Percentiles rank a stretch among this genome's conserved stretches.
phyloP scores from a whole-genome alignment of 2,797 vertebrate species.

The Lacerta viridis region DNA sequence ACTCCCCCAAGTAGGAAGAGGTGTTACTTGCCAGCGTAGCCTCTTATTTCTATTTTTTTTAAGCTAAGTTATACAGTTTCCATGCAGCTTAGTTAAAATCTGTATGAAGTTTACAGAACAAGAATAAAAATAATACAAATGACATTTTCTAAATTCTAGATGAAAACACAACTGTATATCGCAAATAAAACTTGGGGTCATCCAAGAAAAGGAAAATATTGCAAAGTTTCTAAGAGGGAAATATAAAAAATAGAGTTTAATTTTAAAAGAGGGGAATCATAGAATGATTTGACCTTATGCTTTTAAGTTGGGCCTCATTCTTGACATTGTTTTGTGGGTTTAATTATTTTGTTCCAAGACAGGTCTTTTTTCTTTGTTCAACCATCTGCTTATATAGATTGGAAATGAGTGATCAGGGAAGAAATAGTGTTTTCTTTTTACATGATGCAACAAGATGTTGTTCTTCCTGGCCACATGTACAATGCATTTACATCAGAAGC shows the following conservation, averaged over 20 bases:
- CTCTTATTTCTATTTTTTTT: no score
- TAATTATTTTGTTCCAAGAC: slow-evolving; percentile 60
- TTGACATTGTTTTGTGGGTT: slow-evolving; percentile 39
- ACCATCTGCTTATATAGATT: slow-evolving; percentile 73
- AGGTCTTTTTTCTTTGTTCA: slow-evolving; percentile 69
- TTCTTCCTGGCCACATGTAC: slow-evolving; percentile 80
- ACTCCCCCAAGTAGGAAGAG: no score
- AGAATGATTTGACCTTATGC: slow-evolving; percentile 36
- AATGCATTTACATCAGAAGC: slow-evolving; percentile 79
- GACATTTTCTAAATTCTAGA: no score
- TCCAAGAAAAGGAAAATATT: slow-evolving; percentile 40
- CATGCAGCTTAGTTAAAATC: no score
- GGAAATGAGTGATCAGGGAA: slow-evolving; percentile 75
- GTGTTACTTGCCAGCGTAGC: no score
- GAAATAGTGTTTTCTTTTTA: slow-evolving; percentile 77
- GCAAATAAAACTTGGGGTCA: no score
- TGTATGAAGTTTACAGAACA: no score
- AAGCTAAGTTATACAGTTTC: no score
- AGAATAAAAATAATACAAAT: no score
- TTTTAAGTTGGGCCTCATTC: slow-evolving; percentile 38
- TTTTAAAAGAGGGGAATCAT: slow-evolving; percentile 46
- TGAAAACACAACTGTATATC: no score
- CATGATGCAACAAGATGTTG: slow-evolving; percentile 82
- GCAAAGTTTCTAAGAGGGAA: slow-evolving; percentile 29
- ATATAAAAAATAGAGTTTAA: slow-evolving; percentile 12